A percentile compares a stretch with the other conserved stretches of the same genome.
phyloP scores from a whole-genome alignment of 2,797 vertebrate species.

The Emydoidea blandingii region DNA sequence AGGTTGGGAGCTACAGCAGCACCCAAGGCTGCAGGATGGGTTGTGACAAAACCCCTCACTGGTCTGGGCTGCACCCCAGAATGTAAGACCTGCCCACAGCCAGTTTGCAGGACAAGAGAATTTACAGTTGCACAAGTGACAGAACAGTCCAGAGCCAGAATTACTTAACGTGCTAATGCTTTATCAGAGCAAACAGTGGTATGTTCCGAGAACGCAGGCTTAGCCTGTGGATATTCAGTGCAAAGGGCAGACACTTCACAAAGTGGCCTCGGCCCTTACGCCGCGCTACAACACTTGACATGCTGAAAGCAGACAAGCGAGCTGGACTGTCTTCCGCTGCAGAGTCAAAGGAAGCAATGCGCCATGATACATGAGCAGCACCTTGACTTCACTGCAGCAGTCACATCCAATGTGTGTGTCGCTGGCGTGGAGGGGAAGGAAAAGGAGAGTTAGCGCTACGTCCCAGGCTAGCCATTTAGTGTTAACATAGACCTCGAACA shows the following conservation, averaged over 20 bases:
- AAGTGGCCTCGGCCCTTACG: background rate
- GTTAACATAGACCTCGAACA: background rate
- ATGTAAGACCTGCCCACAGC: background rate
- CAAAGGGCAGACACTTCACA: background rate
- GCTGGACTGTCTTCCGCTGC: background rate
- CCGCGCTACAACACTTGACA: background rate
- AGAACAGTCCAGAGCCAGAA: background rate
- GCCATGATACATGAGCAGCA: background rate
- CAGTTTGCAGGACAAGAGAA: background rate
- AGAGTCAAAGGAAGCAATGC: background rate
- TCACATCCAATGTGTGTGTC: background rate
- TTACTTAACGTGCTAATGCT: background rate
- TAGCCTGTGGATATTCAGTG: background rate
- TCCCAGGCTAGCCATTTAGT: background rate
- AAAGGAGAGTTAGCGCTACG: background rate
- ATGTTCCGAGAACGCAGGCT: background rate
- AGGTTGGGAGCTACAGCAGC: no score
- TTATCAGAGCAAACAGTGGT: background rate
- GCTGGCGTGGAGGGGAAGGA: background rate
- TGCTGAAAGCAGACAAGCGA: background rate
- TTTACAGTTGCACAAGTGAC: fast-evolving
- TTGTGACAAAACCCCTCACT: no score
- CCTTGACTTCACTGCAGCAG: background rate
- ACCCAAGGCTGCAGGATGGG: no score
- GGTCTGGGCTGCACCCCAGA: no score